phyloP scores from a whole-genome alignment of 2,113 vertebrate genomes.

The Pseudolaguvia tuberculata region DNA sequence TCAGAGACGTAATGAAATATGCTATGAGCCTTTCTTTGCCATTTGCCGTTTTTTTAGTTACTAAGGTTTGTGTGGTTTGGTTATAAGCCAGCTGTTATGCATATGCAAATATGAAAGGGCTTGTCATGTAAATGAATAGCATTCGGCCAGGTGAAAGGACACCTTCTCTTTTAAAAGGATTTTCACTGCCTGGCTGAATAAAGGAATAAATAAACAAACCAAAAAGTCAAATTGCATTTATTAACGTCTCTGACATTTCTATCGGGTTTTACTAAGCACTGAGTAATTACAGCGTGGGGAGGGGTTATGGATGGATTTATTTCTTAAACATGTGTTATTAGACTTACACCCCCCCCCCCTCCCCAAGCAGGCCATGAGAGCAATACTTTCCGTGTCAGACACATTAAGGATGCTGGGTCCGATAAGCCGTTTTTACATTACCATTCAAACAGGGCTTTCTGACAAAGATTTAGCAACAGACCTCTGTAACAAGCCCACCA shows the following conservation, averaged over 20 bases:
- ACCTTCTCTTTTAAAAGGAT: neutral
- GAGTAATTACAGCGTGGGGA: slow-evolving; percentile 39
- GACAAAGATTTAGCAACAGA: slow-evolving; percentile 94
- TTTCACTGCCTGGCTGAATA: neutral
- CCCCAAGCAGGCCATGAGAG: slow-evolving; percentile 73
- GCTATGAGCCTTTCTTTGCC: no score
- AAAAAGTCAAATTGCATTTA: slow-evolving; percentile 14
- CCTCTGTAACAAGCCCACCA: slow-evolving; percentile 85
- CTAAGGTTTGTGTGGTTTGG: neutral
- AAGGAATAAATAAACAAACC: slow-evolving; percentile 3
- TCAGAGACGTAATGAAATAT: no score
- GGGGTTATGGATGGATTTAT: slow-evolving; percentile 75
- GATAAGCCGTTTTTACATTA: slow-evolving; percentile 82
- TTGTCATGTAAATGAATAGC: neutral
- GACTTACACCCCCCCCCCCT: slow-evolving; percentile 71
- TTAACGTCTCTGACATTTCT: neutral
- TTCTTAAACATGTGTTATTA: slow-evolving; percentile 81
- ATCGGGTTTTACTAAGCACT: slow-evolving; percentile 18
- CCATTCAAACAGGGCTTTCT: slow-evolving; percentile 92
- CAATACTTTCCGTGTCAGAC: slow-evolving; percentile 89
- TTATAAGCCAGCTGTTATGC: neutral
- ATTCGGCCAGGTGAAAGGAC: neutral
- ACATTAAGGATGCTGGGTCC: slow-evolving; percentile 87
- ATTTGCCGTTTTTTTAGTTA: no score
- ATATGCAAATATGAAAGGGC: neutral